A percentile compares a stretch with the other conserved stretches of the same genome.
phyloP scores from a whole-genome alignment of 2,797 vertebrate species.

The Oreonectes daqikongensis region DNA sequence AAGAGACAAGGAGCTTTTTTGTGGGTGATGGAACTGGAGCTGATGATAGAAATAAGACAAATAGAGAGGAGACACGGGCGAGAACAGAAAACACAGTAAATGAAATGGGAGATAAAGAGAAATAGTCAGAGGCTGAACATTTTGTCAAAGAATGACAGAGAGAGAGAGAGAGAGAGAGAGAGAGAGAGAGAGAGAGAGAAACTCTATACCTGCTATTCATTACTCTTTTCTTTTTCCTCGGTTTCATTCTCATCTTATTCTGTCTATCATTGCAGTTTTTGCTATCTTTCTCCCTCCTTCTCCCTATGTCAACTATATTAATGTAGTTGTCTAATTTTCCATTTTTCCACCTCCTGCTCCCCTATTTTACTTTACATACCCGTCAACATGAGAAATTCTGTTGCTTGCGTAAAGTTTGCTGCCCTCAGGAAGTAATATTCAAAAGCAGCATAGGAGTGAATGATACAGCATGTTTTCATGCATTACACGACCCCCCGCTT shows the following conservation, averaged over 20 bases:
- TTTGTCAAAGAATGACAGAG: slow-evolving; percentile 33
- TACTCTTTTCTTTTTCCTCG: slow-evolving; percentile 16
- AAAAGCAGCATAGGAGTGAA: slow-evolving; percentile 33
- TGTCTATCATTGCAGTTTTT: slow-evolving; percentile 26
- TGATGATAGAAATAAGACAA: slow-evolving; percentile 14
- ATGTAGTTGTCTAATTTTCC: slow-evolving; percentile 38
- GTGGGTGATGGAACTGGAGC: neutral
- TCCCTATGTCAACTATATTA: slow-evolving; percentile 25
- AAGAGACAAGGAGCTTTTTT: slow-evolving; percentile 16
- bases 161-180: neutral
- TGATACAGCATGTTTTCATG: slow-evolving; percentile 22
- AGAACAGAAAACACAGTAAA: slow-evolving; percentile 27
- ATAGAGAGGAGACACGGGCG: slow-evolving; percentile 12
- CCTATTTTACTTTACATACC: slow-evolving; percentile 32
- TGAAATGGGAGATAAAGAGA: slow-evolving; percentile 43
- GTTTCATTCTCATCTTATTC: slow-evolving; percentile 34
- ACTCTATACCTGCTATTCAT: slow-evolving; percentile 12
- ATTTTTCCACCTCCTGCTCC: slow-evolving; percentile 29
- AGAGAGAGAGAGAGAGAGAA: neutral
- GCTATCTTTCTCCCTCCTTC: neutral
- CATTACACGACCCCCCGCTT: slow-evolving; percentile 21
- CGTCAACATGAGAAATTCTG: slow-evolving; percentile 45
- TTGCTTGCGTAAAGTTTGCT: slow-evolving; percentile 33
- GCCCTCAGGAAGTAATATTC: slow-evolving; percentile 30
- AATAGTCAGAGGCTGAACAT: slow-evolving; percentile 35